Evolutionary conservation across 2,797 vertebrate species (phyloP).

Genomic region (Gymnoscopelus braueri): DNA sequence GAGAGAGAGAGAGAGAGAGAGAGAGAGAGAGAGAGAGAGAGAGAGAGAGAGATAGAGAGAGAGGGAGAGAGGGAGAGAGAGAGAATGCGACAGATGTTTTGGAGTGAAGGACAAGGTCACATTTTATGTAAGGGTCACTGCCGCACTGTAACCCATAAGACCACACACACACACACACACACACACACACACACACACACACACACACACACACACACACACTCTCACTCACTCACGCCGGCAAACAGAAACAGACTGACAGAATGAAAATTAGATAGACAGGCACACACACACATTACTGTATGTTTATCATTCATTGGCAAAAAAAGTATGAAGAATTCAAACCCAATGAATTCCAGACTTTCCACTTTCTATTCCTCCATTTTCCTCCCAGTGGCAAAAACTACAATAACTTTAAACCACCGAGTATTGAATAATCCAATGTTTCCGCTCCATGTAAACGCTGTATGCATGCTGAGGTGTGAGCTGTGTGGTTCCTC

Average conservation of each 20-base stretch:
- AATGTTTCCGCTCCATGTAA: background rate
- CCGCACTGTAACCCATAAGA: conserved; percentile 16
- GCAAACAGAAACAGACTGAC: no score
- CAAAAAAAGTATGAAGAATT: no score
- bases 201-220: conserved; percentile 9
- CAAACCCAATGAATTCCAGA: no score
- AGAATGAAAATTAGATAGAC: no score
- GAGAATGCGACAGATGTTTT: conserved; percentile 20
- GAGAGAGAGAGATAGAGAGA: background rate
- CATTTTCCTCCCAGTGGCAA: no score
- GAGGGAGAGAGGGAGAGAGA: conserved; percentile 1
- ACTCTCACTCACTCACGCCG: background rate
- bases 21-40: background rate
- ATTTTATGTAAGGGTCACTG: conserved; percentile 18
- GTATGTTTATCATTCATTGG: no score
- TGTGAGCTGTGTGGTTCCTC: background rate
- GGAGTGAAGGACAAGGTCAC: conserved; percentile 36
- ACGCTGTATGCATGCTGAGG: background rate
- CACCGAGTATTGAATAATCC: no score
- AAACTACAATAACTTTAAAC: no score
- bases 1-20: conserved; percentile 18
- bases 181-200: conserved; percentile 7
- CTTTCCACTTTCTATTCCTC: no score
- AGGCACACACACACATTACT: background rate
- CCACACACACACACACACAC: background rate